Conservation (phyloP, 1,140 invertebrate genomes). For the Formica exsecta region DNA sequence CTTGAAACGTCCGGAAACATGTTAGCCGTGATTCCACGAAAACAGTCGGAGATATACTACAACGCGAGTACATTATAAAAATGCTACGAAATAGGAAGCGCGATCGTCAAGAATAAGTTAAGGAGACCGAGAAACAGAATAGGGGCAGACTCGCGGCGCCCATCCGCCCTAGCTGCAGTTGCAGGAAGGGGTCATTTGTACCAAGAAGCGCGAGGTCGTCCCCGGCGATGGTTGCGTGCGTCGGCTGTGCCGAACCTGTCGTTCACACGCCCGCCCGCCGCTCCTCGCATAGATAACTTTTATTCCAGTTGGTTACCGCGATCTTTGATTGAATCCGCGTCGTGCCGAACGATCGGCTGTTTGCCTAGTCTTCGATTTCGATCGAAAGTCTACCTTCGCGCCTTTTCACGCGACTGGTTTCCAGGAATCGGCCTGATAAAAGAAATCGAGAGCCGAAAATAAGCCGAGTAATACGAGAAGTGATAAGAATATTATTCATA, state of each 20-base stretch:
- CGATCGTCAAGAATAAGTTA: constrained; percentile 12
- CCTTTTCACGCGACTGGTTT: constrained; percentile 45
- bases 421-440: background rate
- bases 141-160: constrained; percentile 23
- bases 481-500: background rate
- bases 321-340: constrained; percentile 84
- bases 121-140: constrained; percentile 31
- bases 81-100: background rate
- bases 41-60: background rate
- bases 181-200: constrained; percentile 82
- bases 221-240: constrained; percentile 82
- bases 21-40: background rate
- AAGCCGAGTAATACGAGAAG: background rate
- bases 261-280: constrained; percentile 82
- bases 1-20: background rate
- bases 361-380: constrained; percentile 68
- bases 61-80: background rate
- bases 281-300: constrained; percentile 83
- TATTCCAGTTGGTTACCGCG: constrained; percentile 77
- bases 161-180: constrained; percentile 25
- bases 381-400: constrained; percentile 3
- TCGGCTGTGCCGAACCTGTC: constrained; percentile 80
- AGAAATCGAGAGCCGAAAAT: background rate
- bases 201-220: constrained; percentile 84
- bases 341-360: constrained; percentile 73